Evolutionary conservation across 2,113 vertebrate genomes (phyloP).

Genomic region (Solea solea): DNA sequence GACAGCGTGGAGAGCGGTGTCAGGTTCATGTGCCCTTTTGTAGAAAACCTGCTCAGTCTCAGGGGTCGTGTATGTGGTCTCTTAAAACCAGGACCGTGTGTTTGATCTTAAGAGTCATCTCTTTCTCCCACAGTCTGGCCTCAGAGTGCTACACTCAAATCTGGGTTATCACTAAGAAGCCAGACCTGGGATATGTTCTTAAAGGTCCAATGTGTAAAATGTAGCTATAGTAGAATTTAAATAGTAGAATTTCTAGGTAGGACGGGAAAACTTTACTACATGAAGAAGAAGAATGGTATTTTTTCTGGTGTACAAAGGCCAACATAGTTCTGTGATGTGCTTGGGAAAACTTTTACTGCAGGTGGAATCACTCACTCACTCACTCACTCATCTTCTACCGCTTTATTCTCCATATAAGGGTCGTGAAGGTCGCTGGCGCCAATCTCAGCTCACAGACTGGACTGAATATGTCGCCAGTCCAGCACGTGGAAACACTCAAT

Average conservation of each 20-base stretch:
- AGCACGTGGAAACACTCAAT: not conserved
- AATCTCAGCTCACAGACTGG: no score
- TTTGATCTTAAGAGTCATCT: conserved; percentile 6
- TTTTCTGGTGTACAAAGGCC: no score
- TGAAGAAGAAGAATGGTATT: no score
- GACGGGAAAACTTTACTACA: no score
- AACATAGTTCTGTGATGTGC: no score
- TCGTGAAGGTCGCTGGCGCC: no score
- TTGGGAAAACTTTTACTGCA: no score
- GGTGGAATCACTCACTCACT: no score
- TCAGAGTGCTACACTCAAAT: not conserved
- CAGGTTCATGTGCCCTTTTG: conserved; percentile 14
- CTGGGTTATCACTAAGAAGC: conserved; percentile 16
- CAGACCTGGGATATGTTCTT: conserved; percentile 8
- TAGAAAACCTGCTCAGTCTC: conserved; percentile 12
- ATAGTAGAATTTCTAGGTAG: no score
- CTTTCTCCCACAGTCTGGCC: conserved; percentile 1
- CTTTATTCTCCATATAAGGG: no score
- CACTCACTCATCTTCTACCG: no score
- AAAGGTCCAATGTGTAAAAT: not conserved
- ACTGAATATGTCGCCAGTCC: not conserved
- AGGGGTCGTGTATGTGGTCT: not conserved
- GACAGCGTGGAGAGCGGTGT: conserved; percentile 5
- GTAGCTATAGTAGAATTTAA: no score
- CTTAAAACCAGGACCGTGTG: conserved; percentile 1